Evolutionary conservation across 2,888 invertebrate species (phyloP), one percentile per base, ranked within the genome.

Genomic region (Calameuta filiformis): DNA sequence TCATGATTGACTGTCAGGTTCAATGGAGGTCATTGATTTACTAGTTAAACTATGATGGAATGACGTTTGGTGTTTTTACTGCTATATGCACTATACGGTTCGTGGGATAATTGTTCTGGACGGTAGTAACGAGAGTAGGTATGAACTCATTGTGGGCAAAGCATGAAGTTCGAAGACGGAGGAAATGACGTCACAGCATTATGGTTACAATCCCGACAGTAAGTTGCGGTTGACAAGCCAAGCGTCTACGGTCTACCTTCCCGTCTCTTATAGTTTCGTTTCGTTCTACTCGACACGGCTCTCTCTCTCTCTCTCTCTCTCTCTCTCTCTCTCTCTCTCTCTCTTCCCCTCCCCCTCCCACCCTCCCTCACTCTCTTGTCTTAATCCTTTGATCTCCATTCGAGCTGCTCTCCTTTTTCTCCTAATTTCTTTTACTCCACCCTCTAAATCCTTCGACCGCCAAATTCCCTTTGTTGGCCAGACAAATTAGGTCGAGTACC

Each of bases 201-300:
- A 87, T 87, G 86, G 86, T 87, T 85, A 85, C 86, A 84, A 84
- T 86, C 85, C 85, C 84, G 82, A 85, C 81, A 84, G 85, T 84
- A 85, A 85, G 88, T 89, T 86, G 86, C 89, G 90, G 88, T 89
- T 90, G 90, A 87, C 87, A 90, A 87, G 85, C 88, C 90, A 90
- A 87, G 90, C 90, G 90, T 88, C 86, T 81, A 56, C 23, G 23
- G 56, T 56, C 23, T 56, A 23, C 56, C 56, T 56, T 56, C 84
- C 86, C 80, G 77, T 80, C 56, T 79, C 83, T 81, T 82, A 84
- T 81, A 77, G 80, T 83, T 83, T 81, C 79, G 85, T 85, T 83
- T 34, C 74, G 35, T 74, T 35, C n/a, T 34, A 74, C 34, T 74
- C 37, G 15, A 74, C 0, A 15, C 83, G 78, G 82, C 56, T 73